A percentile compares a stretch with the other conserved stretches of the same genome.
phyloP scores from a whole-genome alignment of 2,888 invertebrate genomes.

The Athalia cordata region DNA sequence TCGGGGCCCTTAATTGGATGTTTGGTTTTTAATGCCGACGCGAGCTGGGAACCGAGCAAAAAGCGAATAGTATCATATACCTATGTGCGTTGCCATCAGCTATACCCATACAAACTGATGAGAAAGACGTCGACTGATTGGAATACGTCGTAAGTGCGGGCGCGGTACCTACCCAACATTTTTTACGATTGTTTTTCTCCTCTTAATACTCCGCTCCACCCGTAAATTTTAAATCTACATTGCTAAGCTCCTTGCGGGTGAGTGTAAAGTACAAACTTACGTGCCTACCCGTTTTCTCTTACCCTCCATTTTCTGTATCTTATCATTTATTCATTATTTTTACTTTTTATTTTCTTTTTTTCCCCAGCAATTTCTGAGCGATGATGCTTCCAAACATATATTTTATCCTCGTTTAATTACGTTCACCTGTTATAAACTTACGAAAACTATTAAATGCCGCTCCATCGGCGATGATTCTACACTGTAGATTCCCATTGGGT shows the following conservation, averaged over 20 bases:
- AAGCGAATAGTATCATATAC: conserved; percentile 24
- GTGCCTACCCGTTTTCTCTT: too few relatives aligned
- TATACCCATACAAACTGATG: not conserved
- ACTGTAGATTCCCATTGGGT: too few relatives aligned
- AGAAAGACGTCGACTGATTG: not conserved
- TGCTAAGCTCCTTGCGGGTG: too few relatives aligned
- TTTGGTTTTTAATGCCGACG: conserved; percentile 46
- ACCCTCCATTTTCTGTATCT: not conserved
- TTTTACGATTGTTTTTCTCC: not conserved
- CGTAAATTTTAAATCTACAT: not conserved
- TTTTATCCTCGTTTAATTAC: not conserved
- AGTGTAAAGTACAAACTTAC: too few relatives aligned
- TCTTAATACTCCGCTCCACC: not conserved
- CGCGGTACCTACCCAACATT: not conserved
- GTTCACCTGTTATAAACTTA: too few relatives aligned
- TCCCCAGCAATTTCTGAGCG: not conserved
- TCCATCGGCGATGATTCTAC: too few relatives aligned
- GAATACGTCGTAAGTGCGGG: not conserved
- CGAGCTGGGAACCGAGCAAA: conserved; percentile 25
- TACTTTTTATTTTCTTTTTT: not conserved
- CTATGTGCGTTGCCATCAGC: not conserved
- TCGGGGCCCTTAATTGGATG: conserved; percentile 48
- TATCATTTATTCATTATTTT: not conserved
- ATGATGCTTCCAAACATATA: not conserved
- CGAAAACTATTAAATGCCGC: too few relatives aligned